Evolutionary conservation across 2,888 invertebrate genomes (phyloP).

Genomic region (Euplagia quadripunctaria): DNA sequence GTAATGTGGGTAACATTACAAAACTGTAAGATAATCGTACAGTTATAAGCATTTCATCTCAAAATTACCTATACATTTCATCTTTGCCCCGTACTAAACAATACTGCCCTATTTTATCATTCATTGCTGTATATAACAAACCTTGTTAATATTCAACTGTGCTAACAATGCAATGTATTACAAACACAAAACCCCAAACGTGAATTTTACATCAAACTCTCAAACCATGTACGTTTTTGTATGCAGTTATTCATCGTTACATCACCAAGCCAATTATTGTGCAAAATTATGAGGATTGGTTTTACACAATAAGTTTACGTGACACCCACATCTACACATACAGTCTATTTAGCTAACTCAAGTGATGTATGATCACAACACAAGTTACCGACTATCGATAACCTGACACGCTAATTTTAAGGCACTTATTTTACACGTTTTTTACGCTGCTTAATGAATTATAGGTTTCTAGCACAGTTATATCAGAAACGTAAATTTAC

Average conservation of each 20-base stretch:
- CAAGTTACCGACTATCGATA: conserved; percentile 6
- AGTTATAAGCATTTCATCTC: too few relatives aligned
- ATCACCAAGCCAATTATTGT: conserved; percentile 49
- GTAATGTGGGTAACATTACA: too few relatives aligned
- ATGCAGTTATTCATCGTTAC: conserved; percentile 58
- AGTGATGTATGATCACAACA: conserved; percentile 30
- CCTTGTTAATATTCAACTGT: conserved; percentile 5
- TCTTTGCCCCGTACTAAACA: neutral
- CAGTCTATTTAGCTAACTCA: conserved; percentile 29
- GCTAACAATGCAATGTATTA: conserved; percentile 26
- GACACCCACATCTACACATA: conserved; percentile 30
- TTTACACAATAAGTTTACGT: conserved; percentile 54
- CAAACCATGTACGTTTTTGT: conserved; percentile 26
- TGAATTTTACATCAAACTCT: conserved; percentile 31
- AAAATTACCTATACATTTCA: too few relatives aligned
- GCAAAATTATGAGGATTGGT: conserved; percentile 52
- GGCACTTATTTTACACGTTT: neutral
- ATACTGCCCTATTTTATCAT: neutral
- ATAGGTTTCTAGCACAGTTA: neutral
- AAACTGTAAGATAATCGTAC: too few relatives aligned
- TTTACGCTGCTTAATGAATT: neutral
- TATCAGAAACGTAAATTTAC: neutral
- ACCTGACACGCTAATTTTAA: neutral
- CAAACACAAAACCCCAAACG: conserved; percentile 7
- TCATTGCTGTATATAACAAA: conserved; percentile 27